Base-by-base conservation (phyloP, 2,888 invertebrate species). In the Malachius bipustulatus region DNA sequence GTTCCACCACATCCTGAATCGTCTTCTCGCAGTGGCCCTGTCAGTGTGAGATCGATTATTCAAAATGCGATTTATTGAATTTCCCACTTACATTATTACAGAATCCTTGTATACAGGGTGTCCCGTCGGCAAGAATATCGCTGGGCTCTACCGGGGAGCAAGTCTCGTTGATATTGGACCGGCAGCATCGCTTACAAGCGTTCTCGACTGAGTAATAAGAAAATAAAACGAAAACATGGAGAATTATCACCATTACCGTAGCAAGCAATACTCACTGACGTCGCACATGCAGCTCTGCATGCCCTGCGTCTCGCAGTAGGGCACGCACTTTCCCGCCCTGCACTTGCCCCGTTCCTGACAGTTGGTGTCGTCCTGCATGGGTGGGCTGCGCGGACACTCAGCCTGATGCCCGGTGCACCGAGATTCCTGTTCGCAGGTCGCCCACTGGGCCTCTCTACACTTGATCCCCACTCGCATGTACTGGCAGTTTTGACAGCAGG, bases 231-330 rank as follows among this genome's bases (percentile, higher is more conserved):
- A n/a, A n/a, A n/a, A n/a, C n/a, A n/a, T n/a, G n/a, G n/a, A 19
- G n/a, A 6, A 19, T 19, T 19, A 8, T 19, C 6, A 19, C 24
- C 6, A 4, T 19, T 15, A 46, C n/a, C n/a, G 24, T 6, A 19
- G n/a, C 24, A 34, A 12, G 16, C 10, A 35, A 32, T 36, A 60
- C 73, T 59, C 63, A 87, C 87, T 82, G 48, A 84, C 82, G 57
- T 93, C 91, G 61, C 96, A 96, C 84, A 94, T 91, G 70, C 96
- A 96, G 58, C 91, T 90, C 59, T 87, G 87, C 57, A 87, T 69
- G 32, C 82, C 84, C 58, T 88, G 85, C 11, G 88, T 89, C 66
- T 96, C 91, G 62, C 96, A 97, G 63, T 85, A 94, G 1, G 94
- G 90, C 50, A 88, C 75, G 62, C 96, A 96, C 52, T 82, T 79